Conservation (phyloP, 2,888 invertebrate genomes). For the Nomada fabriciana region DNA sequence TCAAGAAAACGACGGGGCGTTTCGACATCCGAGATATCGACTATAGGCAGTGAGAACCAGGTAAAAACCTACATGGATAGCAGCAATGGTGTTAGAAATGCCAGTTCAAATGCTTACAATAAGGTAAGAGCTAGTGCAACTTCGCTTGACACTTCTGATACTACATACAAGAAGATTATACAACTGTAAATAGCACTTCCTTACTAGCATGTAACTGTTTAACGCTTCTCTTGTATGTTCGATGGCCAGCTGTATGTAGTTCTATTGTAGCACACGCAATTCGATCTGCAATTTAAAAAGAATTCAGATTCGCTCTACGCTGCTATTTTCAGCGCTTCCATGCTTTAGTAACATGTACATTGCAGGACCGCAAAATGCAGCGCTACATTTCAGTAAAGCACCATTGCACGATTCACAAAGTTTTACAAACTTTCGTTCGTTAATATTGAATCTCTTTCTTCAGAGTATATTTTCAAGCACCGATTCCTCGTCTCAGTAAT, state of each 20-base stretch:
- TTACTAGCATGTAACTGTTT: slow-evolving; percentile 43
- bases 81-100: slow-evolving; percentile 92
- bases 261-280: slow-evolving; percentile 25
- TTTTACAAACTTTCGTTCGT: slow-evolving; percentile 16
- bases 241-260: slow-evolving; percentile 25
- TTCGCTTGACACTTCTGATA: slow-evolving; percentile 70
- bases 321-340: slow-evolving; percentile 31
- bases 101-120: slow-evolving; percentile 95
- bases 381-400: neutral
- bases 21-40: slow-evolving; percentile 84
- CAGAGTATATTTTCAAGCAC: slow-evolving; percentile 69
- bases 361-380: slow-evolving; percentile 12
- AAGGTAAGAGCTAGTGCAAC: slow-evolving; percentile 90
- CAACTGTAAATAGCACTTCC: slow-evolving; percentile 57
- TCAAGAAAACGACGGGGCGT: slow-evolving; percentile 87
- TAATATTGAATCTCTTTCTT: slow-evolving; percentile 40
- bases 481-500: slow-evolving; percentile 63
- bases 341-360: slow-evolving; percentile 40
- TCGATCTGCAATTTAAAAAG: slow-evolving; percentile 28
- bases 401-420: slow-evolving; percentile 35
- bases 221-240: slow-evolving; percentile 39
- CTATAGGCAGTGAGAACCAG: slow-evolving; percentile 91
- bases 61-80: slow-evolving; percentile 97
- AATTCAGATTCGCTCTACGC: slow-evolving; percentile 1
- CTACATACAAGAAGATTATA: slow-evolving; percentile 48